Conservation (phyloP, 2,888 invertebrate genomes). For the Drosophila hamatofila region DNA sequence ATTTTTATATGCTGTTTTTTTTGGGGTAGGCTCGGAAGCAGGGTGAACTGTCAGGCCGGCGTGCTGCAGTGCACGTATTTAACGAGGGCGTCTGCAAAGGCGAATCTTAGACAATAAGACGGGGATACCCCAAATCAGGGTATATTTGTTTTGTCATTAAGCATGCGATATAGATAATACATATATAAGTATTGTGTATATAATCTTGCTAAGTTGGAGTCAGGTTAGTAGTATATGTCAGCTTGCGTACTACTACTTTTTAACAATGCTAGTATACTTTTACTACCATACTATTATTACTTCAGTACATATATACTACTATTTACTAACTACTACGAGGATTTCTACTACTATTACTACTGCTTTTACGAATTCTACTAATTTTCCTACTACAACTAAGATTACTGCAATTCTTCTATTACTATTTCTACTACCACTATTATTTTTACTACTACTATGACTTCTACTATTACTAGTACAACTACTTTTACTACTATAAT, state of each 20-base stretch:
- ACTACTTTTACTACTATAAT: not conserved
- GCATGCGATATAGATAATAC: not conserved
- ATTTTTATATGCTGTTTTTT: conserved; percentile 1
- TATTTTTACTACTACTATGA: too few relatives aligned
- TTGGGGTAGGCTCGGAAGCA: not conserved
- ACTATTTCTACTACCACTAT: too few relatives aligned
- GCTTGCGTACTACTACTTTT: not conserved
- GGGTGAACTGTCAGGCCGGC: not conserved
- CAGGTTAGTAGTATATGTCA: not conserved
- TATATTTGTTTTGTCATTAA: not conserved
- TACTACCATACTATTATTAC: too few relatives aligned
- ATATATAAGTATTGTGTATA: not conserved
- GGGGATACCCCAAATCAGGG: not conserved
- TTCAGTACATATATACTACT: too few relatives aligned
- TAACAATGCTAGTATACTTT: too few relatives aligned
- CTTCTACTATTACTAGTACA: not conserved
- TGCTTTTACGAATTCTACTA: too few relatives aligned
- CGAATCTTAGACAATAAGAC: not conserved
- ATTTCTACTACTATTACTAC: too few relatives aligned
- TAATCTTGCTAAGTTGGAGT: not conserved
- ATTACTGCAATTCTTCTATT: too few relatives aligned
- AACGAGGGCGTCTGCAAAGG: not conserved
- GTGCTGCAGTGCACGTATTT: not conserved
- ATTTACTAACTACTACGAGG: too few relatives aligned
- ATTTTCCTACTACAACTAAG: too few relatives aligned